phyloP scores from a whole-genome alignment of 2,797 vertebrate genomes.

The Alosa sapidissima region DNA sequence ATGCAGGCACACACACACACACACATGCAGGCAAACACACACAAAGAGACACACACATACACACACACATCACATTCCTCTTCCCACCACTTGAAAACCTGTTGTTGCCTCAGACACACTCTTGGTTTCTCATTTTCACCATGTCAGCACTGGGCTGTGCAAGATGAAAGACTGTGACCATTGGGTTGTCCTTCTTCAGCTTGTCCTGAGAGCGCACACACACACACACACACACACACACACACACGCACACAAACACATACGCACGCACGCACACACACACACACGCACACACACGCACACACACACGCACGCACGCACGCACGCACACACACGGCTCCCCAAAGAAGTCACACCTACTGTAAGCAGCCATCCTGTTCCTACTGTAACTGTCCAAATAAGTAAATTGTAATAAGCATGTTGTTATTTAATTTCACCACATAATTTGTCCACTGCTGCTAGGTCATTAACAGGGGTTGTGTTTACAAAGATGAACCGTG shows the following conservation, averaged over 20 bases:
- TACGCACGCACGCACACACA: not conserved
- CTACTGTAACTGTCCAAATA: not conserved
- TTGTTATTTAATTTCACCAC: not conserved
- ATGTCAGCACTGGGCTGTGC: conserved; percentile 14
- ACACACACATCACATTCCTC: not conserved
- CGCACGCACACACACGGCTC: not conserved
- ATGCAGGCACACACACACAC: not conserved
- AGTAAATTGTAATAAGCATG: not conserved
- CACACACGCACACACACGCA: not conserved
- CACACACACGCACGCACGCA: conserved; percentile 16
- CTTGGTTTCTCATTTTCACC: conserved; percentile 9
- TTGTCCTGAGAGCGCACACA: not conserved
- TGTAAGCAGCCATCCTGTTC: not conserved
- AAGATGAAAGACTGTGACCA: conserved; percentile 15
- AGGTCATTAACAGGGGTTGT: not conserved
- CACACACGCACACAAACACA: conserved; percentile 4
- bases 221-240: not conserved
- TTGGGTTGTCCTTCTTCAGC: not conserved
- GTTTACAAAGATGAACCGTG: not conserved
- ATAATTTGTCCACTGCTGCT: not conserved
- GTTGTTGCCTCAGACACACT: conserved; percentile 4
- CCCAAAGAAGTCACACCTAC: not conserved
- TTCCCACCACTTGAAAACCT: not conserved
- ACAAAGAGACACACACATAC: not conserved
- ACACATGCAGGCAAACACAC: not conserved